Evolutionary conservation across 53 echinoderm and acorn worm species (phyloP).

Genomic region (Glandiceps talaboti): DNA sequence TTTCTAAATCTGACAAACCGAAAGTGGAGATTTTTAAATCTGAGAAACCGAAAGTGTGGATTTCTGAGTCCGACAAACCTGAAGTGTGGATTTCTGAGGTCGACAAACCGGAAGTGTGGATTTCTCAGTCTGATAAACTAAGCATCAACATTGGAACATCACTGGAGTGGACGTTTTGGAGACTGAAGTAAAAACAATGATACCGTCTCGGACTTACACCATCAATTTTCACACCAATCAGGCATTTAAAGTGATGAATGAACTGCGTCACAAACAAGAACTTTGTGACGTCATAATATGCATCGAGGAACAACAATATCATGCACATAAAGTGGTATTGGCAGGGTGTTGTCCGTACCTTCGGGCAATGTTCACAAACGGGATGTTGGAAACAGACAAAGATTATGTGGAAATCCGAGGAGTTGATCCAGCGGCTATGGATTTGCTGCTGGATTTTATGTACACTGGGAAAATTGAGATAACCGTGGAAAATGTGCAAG

Average conservation of each 20-base stretch:
- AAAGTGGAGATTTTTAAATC: no score
- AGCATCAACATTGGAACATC: no score
- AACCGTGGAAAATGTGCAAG: slow-evolving; percentile 94
- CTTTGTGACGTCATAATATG: slow-evolving; percentile 85
- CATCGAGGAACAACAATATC: slow-evolving; percentile 76
- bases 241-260: slow-evolving; percentile 68
- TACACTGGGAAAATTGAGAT: slow-evolving; percentile 96
- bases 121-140: no score
- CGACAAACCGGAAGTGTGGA: no score
- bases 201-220: slow-evolving; percentile 80
- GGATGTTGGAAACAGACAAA: slow-evolving; percentile 92
- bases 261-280: slow-evolving; percentile 58
- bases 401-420: slow-evolving; percentile 88
- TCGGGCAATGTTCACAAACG: slow-evolving; percentile 98
- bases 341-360: slow-evolving; percentile 97
- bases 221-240: slow-evolving; percentile 75
- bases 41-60: no score
- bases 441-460: slow-evolving; percentile 91
- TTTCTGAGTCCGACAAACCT: no score
- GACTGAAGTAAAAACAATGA: slow-evolving; percentile 41
- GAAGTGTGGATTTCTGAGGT: no score
- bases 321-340: slow-evolving; percentile 87
- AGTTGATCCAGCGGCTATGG: slow-evolving; percentile 97
- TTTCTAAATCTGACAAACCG: no score
- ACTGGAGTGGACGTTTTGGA: no score